A percentile compares a stretch with the other conserved stretches of the same genome.
Evolutionary conservation across 2,113 vertebrate genomes (phyloP).

Genomic region (Planiliza haematocheilus): DNA sequence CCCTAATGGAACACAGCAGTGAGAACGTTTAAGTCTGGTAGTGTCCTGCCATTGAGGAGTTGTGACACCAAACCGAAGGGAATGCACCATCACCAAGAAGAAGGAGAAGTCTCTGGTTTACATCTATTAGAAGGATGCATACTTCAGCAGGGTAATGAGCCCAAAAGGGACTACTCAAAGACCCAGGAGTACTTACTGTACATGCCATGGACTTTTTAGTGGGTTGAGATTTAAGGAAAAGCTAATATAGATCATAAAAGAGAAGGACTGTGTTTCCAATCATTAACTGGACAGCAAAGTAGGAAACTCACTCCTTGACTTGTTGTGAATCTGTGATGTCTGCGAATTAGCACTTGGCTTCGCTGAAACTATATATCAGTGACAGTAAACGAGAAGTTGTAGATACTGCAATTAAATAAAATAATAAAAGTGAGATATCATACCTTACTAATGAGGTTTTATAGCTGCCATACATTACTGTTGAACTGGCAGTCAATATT

Average conservation of each 20-base stretch:
- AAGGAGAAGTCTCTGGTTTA: no score
- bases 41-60: no score
- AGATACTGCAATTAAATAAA: not conserved
- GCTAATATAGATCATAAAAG: not conserved
- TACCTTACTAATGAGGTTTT: constrained; percentile 14
- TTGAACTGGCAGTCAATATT: constrained; percentile 42
- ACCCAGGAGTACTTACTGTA: not conserved
- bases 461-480: constrained; percentile 5
- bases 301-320: not conserved
- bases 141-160: no score
- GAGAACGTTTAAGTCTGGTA: no score
- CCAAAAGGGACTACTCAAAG: no score
- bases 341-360: not conserved
- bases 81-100: no score
- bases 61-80: no score
- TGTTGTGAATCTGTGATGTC: not conserved
- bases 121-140: no score
- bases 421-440: constrained; percentile 10
- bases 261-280: not conserved
- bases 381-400: not conserved
- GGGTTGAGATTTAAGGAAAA: not conserved
- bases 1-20: no score
- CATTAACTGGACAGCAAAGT: not conserved
- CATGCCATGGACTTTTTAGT: no score
- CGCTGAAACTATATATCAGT: not conserved